Evolutionary conservation across 2,113 vertebrate genomes (phyloP).

Genomic region (Hippoglossus stenolepis): DNA sequence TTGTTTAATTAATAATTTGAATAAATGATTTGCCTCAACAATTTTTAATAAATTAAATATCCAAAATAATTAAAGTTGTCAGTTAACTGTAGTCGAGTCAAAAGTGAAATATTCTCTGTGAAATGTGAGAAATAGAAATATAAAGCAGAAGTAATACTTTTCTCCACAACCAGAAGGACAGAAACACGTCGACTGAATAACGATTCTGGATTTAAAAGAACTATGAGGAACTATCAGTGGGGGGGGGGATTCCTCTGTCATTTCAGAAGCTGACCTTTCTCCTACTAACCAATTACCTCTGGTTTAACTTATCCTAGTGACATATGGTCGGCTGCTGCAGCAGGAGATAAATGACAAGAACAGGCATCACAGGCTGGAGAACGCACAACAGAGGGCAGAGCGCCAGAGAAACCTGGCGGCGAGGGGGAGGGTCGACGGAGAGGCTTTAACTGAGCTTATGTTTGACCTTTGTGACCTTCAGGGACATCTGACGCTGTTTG

Average conservation of each 20-base stretch:
- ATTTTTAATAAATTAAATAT: too few relatives aligned
- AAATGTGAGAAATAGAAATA: too few relatives aligned
- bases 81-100: too few relatives aligned
- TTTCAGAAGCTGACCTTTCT: conserved; percentile 41
- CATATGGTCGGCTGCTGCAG: conserved; percentile 48
- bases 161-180: too few relatives aligned
- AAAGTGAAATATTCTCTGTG: too few relatives aligned
- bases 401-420: too few relatives aligned
- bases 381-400: background rate
- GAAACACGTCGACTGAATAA: too few relatives aligned
- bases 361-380: conserved; percentile 19
- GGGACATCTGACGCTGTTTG: conserved; percentile 4
- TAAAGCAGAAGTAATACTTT: too few relatives aligned
- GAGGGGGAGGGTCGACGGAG: background rate
- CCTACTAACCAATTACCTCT: conserved; percentile 36
- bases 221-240: background rate
- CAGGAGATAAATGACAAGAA: conserved; percentile 17
- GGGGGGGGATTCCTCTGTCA: background rate
- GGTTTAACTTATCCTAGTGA: conserved; percentile 34
- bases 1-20: too few relatives aligned
- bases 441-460: conserved; percentile 23
- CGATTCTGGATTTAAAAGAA: too few relatives aligned
- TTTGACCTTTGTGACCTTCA: background rate
- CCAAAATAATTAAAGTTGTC: too few relatives aligned
- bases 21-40: too few relatives aligned